Percentiles rank a stretch among this genome's conserved stretches.
phyloP scores from a whole-genome alignment of 2,888 invertebrate genomes.

The Lasioglossum pauxillum region DNA sequence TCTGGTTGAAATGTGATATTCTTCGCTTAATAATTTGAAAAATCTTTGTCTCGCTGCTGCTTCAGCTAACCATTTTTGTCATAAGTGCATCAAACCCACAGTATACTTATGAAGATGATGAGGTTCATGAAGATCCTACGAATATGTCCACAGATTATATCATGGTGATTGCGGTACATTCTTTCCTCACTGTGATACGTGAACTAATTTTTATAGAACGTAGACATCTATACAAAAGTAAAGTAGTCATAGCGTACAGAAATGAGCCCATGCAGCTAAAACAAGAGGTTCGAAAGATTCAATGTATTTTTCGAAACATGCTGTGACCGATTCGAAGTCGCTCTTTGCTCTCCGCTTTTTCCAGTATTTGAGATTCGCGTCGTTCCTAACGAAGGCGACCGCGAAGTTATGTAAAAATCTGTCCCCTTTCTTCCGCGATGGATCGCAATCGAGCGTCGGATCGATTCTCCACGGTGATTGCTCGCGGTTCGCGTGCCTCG shows the following conservation, averaged over 20 bases:
- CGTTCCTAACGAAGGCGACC: not conserved
- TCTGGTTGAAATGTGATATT: not conserved
- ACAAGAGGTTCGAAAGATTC: not conserved
- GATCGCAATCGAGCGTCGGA: conserved; percentile 45
- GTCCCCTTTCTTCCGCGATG: conserved; percentile 34
- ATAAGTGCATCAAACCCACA: not conserved
- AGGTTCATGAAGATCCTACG: not conserved
- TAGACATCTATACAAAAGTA: not conserved
- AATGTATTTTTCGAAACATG: not conserved
- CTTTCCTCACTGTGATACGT: not conserved
- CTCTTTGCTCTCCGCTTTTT: not conserved
- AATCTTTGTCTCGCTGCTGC: not conserved
- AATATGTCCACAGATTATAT: not conserved
- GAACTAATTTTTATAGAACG: not conserved
- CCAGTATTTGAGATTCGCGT: not conserved
- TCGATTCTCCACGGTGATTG: conserved; percentile 69
- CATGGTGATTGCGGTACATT: too few species aligned
- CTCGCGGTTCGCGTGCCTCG: conserved; percentile 58
- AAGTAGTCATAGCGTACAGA: too few species aligned
- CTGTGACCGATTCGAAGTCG: too few species aligned
- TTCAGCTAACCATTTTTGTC: not conserved
- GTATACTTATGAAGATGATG: not conserved
- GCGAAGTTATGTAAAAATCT: conserved; percentile 34
- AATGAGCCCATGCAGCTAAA: too few species aligned
- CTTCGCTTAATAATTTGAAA: not conserved